These are phyloP conservation scores for Adelges cooleyi DNA, from an alignment of 1,140 invertebrate species.

Conservation along the genomic window DNA sequence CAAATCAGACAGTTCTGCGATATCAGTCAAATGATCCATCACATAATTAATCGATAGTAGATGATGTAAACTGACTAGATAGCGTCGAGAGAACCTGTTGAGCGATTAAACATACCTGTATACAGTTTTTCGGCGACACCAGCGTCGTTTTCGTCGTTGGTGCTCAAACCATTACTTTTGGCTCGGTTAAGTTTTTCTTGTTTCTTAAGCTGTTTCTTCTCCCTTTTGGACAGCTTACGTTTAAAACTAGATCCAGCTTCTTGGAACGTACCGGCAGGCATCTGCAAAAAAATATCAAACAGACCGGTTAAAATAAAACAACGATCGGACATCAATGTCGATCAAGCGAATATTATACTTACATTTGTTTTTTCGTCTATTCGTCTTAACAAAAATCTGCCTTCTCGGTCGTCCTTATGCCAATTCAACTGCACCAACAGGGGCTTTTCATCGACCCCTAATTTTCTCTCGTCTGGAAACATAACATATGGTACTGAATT, in stretches of 20 bases:
- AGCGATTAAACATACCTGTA: slow-evolving; percentile 48
- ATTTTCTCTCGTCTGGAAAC: slow-evolving; percentile 69
- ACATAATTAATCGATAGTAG: too few relatives aligned
- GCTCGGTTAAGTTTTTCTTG: slow-evolving; percentile 81
- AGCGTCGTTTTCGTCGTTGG: slow-evolving; percentile 49
- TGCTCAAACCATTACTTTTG: slow-evolving; percentile 46
- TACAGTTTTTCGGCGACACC: slow-evolving; percentile 87
- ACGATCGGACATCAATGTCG: too few relatives aligned
- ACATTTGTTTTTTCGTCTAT: slow-evolving; percentile 69
- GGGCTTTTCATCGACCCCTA: slow-evolving; percentile 84
- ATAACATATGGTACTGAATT: too few relatives aligned
- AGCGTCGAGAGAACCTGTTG: too few relatives aligned
- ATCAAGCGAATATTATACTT: slow-evolving; percentile 32
- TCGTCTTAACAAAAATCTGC: slow-evolving; percentile 83
- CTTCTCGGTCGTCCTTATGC: slow-evolving; percentile 96
- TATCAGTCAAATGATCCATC: too few relatives aligned
- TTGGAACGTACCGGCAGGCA: slow-evolving; percentile 46
- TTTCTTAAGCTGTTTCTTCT: slow-evolving; percentile 97
- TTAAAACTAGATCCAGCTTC: slow-evolving; percentile 56
- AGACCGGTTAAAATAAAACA: slow-evolving; percentile 30
- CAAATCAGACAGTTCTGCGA: too few relatives aligned
- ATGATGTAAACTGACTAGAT: too few relatives aligned
- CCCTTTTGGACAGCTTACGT: slow-evolving; percentile 92
- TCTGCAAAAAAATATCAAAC: too few relatives aligned
- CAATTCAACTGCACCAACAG: slow-evolving; percentile 97